Evolutionary conservation across 2,113 vertebrate species (phyloP).

Genomic region (Cebus imitator): DNA sequence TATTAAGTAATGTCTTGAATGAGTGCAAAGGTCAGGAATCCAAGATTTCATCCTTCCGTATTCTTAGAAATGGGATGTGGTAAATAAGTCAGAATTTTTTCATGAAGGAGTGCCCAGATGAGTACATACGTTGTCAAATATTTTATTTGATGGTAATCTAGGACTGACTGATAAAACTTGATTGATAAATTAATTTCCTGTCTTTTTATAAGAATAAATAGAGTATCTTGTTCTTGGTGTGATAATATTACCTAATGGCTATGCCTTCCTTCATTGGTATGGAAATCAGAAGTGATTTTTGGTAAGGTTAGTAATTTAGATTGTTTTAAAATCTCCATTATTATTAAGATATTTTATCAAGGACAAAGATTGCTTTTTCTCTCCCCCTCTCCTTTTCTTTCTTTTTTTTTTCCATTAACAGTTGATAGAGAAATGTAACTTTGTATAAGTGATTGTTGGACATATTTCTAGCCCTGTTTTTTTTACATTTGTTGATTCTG

Average conservation of each 20-base stretch:
- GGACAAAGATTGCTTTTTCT: neutral
- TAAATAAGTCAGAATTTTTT: neutral
- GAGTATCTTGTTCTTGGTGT: neutral
- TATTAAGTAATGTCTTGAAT: neutral
- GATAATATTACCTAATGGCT: neutral
- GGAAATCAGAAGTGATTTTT: neutral
- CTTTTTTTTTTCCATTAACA: neutral
- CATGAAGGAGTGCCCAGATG: neutral
- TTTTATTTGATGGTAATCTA: neutral
- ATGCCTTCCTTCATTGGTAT: neutral
- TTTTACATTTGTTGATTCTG: neutral
- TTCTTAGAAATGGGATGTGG: neutral
- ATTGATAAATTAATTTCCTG: neutral
- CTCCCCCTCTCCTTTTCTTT: neutral
- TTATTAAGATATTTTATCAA: neutral
- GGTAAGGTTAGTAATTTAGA: neutral
- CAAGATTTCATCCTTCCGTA: neutral
- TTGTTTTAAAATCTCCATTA: neutral
- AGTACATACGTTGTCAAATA: neutral
- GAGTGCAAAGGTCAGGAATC: neutral
- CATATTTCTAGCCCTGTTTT: neutral
- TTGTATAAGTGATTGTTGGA: neutral
- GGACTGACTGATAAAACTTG: neutral
- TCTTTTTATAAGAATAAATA: slow-evolving; percentile 30
- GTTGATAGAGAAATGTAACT: neutral